Conservation (phyloP, 1,140 invertebrate genomes). For the Leptinotarsa lineolata region DNA sequence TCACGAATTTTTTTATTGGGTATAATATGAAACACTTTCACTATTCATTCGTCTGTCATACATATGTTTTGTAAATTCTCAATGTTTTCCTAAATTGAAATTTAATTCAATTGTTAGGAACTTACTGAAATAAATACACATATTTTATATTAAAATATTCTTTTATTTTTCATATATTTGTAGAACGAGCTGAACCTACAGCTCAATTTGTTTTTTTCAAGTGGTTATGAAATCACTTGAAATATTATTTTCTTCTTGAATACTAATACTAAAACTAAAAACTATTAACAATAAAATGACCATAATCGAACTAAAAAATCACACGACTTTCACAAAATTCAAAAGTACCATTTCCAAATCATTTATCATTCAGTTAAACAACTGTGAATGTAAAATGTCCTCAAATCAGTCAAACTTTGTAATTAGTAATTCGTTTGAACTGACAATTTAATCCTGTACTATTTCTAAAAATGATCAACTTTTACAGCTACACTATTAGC, state of each 20-base stretch:
- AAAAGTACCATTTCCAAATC: not conserved
- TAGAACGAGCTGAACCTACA: conserved; percentile 12
- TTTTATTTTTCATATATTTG: conserved; percentile 14
- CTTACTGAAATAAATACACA: too few relatives aligned
- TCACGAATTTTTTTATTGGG: too few relatives aligned
- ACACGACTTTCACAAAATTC: not conserved
- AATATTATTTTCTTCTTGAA: not conserved
- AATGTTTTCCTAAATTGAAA: too few relatives aligned
- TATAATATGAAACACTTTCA: too few relatives aligned
- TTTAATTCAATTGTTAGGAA: too few relatives aligned
- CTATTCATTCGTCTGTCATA: too few relatives aligned
- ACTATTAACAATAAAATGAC: conserved; percentile 20
- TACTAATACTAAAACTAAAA: too few relatives aligned
- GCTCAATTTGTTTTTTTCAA: not conserved
- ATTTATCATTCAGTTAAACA: not conserved
- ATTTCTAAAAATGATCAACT: conserved; percentile 82
- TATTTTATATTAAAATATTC: conserved; percentile 20
- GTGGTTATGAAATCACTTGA: not conserved
- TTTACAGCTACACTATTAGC: conserved; percentile 85
- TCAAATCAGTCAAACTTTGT: conserved; percentile 2
- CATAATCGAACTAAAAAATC: conserved; percentile 11
- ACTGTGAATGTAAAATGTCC: not conserved
- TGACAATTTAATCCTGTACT: not conserved
- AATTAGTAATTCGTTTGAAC: too few relatives aligned
- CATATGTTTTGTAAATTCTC: too few relatives aligned